phyloP scores from a whole-genome alignment of 2,113 vertebrate species.

The Seriola dumerili region DNA sequence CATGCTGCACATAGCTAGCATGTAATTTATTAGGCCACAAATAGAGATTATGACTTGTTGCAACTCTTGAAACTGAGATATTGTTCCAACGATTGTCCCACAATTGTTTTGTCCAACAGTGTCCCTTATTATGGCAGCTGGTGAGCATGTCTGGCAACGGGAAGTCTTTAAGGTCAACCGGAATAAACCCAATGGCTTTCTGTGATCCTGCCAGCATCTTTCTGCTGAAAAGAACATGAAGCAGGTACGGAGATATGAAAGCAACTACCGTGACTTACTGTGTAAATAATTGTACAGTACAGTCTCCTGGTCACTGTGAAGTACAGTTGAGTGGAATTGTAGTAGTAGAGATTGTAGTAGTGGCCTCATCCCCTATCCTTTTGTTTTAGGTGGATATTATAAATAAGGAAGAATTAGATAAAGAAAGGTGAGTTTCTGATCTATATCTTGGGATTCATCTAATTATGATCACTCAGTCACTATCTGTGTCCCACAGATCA shows the following conservation, averaged over 20 bases:
- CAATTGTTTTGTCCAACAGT: constrained; percentile 76
- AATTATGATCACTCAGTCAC: constrained; percentile 45
- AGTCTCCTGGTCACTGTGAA: constrained; percentile 59
- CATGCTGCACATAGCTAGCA: background rate
- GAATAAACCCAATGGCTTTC: constrained; percentile 85
- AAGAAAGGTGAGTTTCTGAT: constrained; percentile 84
- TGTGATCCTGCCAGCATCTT: constrained; percentile 85
- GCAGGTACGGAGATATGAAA: constrained; percentile 75
- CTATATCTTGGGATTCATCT: constrained; percentile 60
- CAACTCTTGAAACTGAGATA: background rate
- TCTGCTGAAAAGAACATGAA: constrained; percentile 92
- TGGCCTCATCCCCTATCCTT: constrained; percentile 81
- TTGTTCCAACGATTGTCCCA: background rate
- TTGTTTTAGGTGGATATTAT: constrained; percentile 88
- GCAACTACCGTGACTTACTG: constrained; percentile 3
- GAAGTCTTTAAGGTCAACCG: constrained; percentile 81
- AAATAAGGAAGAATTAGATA: constrained; percentile 87
- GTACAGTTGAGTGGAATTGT: constrained; percentile 59
- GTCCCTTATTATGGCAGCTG: constrained; percentile 91
- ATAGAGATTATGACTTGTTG: background rate
- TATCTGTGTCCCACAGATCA: constrained; percentile 54
- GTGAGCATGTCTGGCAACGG: constrained; percentile 88
- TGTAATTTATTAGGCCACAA: background rate
- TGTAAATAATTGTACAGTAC: constrained; percentile 14
- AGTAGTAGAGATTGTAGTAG: constrained; percentile 58